A percentile compares a stretch with the other conserved stretches of the same genome.
phyloP scores from a whole-genome alignment of 2,797 vertebrate genomes.

The Aotus griseimembra region DNA sequence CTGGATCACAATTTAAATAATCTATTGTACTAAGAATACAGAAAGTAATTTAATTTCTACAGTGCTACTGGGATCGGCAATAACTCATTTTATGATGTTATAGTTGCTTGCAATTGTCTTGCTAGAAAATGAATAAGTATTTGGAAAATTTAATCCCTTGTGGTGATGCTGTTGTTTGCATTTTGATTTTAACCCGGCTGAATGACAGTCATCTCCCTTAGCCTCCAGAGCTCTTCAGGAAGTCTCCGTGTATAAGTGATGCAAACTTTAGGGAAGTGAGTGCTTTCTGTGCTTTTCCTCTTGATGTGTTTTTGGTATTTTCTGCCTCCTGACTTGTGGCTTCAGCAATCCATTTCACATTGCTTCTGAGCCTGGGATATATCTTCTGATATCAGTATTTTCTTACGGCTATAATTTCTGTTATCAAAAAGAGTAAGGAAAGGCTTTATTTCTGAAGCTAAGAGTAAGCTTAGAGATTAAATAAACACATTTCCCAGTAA shows the following conservation, averaged over 20 bases:
- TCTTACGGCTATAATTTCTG: background rate
- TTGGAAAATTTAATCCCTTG: slow-evolving; percentile 58
- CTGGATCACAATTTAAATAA: slow-evolving; percentile 57
- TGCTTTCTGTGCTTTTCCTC: background rate
- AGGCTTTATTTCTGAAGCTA: slow-evolving; percentile 44
- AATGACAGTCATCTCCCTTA: slow-evolving; percentile 16
- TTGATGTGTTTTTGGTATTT: background rate
- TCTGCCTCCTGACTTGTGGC: slow-evolving; percentile 2
- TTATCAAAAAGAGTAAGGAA: background rate
- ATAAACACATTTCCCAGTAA: background rate
- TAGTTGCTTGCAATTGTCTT: slow-evolving; percentile 64
- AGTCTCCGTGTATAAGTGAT: background rate
- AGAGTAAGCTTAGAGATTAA: background rate
- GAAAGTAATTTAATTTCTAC: slow-evolving; percentile 77
- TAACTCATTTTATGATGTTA: slow-evolving; percentile 63
- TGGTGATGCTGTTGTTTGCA: slow-evolving; percentile 46
- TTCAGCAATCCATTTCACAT: background rate
- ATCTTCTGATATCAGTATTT: background rate
- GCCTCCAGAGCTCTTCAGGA: background rate
- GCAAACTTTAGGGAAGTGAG: background rate
- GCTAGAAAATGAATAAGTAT: slow-evolving; percentile 57
- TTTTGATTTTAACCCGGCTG: slow-evolving; percentile 42
- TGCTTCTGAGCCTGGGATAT: background rate
- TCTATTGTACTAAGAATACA: slow-evolving; percentile 70
- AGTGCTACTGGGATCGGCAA: slow-evolving; percentile 33